Percentiles rank a stretch among this genome's conserved stretches.
These are phyloP conservation scores for Cephus pygmeus DNA, from an alignment of 2,888 invertebrate genomes.

Conservation along the genomic window DNA sequence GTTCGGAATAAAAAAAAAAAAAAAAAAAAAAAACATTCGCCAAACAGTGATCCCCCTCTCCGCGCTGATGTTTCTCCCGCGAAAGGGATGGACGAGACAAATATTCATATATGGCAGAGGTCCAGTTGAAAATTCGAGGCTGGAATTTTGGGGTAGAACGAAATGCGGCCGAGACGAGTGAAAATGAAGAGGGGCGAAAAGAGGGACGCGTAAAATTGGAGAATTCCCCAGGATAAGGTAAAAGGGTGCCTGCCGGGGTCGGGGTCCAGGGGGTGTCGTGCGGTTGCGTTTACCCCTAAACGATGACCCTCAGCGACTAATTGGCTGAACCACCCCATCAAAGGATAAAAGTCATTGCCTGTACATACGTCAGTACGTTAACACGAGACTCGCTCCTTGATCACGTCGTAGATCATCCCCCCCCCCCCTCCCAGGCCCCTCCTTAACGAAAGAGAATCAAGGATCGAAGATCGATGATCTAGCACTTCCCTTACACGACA, in stretches of 20 bases:
- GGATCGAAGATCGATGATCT: background rate
- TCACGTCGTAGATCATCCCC: background rate
- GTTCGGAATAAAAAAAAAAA: background rate
- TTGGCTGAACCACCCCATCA: background rate
- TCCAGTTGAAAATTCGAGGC: background rate
- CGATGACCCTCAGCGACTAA: background rate
- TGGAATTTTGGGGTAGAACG: background rate
- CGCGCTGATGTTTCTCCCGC: background rate
- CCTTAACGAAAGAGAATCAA: background rate
- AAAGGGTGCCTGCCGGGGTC: background rate
- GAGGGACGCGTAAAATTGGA: background rate
- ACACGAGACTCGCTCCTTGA: background rate
- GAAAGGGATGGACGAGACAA: background rate
- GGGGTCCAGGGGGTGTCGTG: background rate
- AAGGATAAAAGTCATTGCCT: background rate
- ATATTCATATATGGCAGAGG: background rate
- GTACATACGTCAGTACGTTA: background rate
- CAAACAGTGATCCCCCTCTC: background rate
- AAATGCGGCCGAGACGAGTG: background rate
- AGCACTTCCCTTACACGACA: no score
- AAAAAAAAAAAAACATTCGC: no score
- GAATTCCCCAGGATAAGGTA: background rate
- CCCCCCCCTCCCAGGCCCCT: no score
- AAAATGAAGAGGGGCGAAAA: background rate
- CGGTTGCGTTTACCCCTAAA: background rate